Evolutionary conservation across 2,797 vertebrate genomes (phyloP), one percentile per base, ranked within the genome.

Genomic region (Meda fulgida): DNA sequence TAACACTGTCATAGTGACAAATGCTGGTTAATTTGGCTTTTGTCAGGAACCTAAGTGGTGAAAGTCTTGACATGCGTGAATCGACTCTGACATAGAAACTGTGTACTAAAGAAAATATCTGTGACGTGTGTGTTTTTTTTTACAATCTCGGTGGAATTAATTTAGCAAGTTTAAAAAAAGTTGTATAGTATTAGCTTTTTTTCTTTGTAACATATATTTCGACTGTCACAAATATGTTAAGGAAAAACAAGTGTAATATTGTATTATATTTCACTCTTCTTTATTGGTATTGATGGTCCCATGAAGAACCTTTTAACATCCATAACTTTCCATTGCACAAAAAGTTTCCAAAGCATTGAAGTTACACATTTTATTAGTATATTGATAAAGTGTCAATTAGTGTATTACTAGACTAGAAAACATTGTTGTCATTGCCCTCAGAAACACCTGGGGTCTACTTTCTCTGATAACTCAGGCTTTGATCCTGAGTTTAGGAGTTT

Each of bases 321-420:
- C 53, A 58, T 10, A 10, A 1, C n/a, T 29, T 63, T 63, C n/a
- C 26, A 63, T 63, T 63, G 11, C 13, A 7, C 60, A 16, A 63
- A 63, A 58, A 1, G 7, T 58, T 58, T n/a, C 53, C 55, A 60
- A 78, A 78, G 77, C 76, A 26, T 40, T 78, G 10, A 63, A 11
- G 38, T 65, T 79, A 78, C 4, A 26, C 53, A 40, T 40, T 78
- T 78, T 40, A 78, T 40, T n/a, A 26, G n/a, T 76, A n/a, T 55
- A 36, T 55, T 7, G 26, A 13, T 14, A 29, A 26, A 34, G 65
- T 19, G 18, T 14, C 3, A 36, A 36, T 36, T 8, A 36, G 18
- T 67, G 31, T 34, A 34, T 67, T 21, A 34, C 23, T 77, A 55
- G 34, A 60, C 13, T 40, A 8, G 36, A 60, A 19, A 60, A 18